These are phyloP conservation scores for Drosophila paramelanica DNA, from an alignment of 2,888 invertebrate species.

Conservation along the genomic window DNA sequence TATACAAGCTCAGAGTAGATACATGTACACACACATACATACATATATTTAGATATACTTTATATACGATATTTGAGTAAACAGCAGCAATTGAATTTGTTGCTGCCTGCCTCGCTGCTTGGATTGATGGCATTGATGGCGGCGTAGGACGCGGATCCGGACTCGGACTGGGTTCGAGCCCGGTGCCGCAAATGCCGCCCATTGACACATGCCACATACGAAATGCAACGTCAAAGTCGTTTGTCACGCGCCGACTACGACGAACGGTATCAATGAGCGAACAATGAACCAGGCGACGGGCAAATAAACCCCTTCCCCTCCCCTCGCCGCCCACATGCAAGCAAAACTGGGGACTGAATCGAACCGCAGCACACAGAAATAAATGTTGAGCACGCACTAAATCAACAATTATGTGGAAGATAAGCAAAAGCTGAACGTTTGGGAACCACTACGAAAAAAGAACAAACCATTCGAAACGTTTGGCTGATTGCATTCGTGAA, in stretches of 20 bases:
- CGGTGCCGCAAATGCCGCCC: conserved; percentile 38
- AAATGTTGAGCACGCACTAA: conserved; percentile 76
- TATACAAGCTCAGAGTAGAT: conserved; percentile 5
- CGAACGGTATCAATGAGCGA: conserved; percentile 69
- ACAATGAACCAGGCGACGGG: conserved; percentile 69
- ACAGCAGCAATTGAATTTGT: conserved; percentile 74
- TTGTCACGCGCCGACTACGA: conserved; percentile 71
- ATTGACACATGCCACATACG: conserved; percentile 64
- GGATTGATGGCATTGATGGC: conserved; percentile 64
- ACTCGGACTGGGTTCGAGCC: conserved; percentile 14
- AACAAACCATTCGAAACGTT: conserved; percentile 13
- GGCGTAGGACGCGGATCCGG: conserved; percentile 12
- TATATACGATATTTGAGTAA: conserved; percentile 36
- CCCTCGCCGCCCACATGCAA: not conserved
- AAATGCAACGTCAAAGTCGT: conserved; percentile 79
- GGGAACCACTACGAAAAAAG: conserved; percentile 3
- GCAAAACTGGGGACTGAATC: conserved; percentile 11
- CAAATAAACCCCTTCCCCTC: conserved; percentile 46
- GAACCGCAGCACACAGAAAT: conserved; percentile 44
- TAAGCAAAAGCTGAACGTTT: conserved; percentile 58
- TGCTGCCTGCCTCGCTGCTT: conserved; percentile 44
- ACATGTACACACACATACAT: conserved; percentile 3
- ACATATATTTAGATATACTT: conserved; percentile 15
- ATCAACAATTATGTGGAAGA: conserved; percentile 78
- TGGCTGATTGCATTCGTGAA: conserved; percentile 21